Evolutionary conservation across 2,113 vertebrate species (phyloP).

Genomic region (Osmerus mordax): DNA sequence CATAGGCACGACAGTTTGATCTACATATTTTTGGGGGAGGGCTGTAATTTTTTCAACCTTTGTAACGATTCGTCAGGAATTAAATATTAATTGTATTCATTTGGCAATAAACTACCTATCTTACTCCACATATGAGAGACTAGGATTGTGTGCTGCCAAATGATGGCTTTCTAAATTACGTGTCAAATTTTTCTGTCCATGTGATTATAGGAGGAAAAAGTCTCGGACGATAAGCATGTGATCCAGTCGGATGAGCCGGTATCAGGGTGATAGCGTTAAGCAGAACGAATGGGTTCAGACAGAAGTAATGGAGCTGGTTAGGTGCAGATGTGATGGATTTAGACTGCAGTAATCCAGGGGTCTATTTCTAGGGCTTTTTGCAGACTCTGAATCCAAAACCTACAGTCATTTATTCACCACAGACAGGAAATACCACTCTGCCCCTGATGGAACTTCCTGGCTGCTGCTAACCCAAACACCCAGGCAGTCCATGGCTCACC

Average conservation of each 20-base stretch:
- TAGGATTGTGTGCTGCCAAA: no score
- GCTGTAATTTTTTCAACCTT: slow-evolving; percentile 33
- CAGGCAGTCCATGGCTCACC: slow-evolving; percentile 11
- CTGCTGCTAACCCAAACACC: slow-evolving; percentile 57
- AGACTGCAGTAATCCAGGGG: slow-evolving; percentile 3
- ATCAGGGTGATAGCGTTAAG: no score
- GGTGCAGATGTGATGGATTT: not conserved
- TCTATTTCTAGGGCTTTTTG: slow-evolving; percentile 12
- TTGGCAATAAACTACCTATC: slow-evolving; percentile 15
- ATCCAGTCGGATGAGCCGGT: no score
- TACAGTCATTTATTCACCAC: slow-evolving; percentile 43
- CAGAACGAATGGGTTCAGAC: not conserved
- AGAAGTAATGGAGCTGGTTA: not conserved
- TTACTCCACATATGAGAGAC: not conserved
- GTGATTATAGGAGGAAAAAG: no score
- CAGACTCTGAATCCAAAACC: slow-evolving; percentile 11
- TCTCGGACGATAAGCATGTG: no score
- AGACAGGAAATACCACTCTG: slow-evolving; percentile 69
- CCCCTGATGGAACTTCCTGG: slow-evolving; percentile 58
- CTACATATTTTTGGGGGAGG: no score
- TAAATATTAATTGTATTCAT: slow-evolving; percentile 48
- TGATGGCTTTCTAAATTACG: no score
- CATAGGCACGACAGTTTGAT: no score
- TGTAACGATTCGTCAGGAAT: slow-evolving; percentile 42
- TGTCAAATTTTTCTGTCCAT: no score